phyloP scores from a whole-genome alignment of 53 echinoderm and acorn worm genomes.

The Holothuria leucospilota region DNA sequence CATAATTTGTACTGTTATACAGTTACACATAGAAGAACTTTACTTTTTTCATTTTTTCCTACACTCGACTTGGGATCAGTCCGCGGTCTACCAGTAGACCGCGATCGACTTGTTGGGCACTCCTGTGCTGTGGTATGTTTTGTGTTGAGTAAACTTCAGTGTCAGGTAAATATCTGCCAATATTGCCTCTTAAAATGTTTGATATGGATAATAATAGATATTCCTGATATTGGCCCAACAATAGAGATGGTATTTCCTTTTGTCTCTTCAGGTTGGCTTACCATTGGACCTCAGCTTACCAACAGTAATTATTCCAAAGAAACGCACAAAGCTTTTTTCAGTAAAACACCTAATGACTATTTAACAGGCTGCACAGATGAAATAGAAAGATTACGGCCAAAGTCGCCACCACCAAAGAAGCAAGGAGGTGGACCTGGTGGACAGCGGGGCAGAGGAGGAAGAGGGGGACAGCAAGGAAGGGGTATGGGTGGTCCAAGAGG shows the following conservation, averaged over 20 bases:
- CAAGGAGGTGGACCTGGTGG: constrained; percentile 68
- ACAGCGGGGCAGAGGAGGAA: constrained; percentile 58
- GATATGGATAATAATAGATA: no score
- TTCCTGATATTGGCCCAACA: no score
- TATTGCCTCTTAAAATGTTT: no score
- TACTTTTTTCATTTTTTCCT: no score
- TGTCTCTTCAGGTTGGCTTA: constrained; percentile 77
- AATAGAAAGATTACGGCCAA: constrained; percentile 89
- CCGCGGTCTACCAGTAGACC: no score
- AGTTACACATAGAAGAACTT: no score
- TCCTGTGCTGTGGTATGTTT: no score
- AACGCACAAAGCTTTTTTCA: constrained; percentile 85
- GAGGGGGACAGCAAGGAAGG: constrained; percentile 73
- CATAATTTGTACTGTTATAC: no score
- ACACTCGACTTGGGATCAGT: no score
- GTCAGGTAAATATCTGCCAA: no score
- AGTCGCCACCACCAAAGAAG: constrained; percentile 91
- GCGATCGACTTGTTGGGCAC: no score
- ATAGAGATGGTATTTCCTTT: neutral
- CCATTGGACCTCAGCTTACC: constrained; percentile 88
- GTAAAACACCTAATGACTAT: constrained; percentile 76
- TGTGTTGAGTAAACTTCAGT: no score
- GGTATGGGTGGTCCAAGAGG: constrained; percentile 75
- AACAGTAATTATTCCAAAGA: constrained; percentile 94
- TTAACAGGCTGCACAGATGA: constrained; percentile 95